These are phyloP conservation scores for Amblyjoppa proteus DNA, from an alignment of 2,888 invertebrate species.

Conservation along the genomic window DNA sequence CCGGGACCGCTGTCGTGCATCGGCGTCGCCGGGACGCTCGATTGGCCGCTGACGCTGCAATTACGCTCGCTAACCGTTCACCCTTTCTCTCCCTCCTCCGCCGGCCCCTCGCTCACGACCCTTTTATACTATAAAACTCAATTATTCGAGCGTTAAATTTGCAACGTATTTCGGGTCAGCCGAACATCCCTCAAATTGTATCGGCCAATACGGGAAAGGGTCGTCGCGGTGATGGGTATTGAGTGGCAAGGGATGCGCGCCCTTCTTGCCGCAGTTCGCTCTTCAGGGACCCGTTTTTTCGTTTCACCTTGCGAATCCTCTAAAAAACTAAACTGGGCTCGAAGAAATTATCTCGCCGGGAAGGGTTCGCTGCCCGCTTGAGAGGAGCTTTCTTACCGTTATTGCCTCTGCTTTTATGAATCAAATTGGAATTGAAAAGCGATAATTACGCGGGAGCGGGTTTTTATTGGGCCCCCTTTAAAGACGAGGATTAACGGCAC, in stretches of 20 bases:
- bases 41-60: conserved; percentile 68
- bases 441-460: conserved; percentile 77
- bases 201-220: conserved; percentile 28
- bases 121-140: conserved; percentile 62
- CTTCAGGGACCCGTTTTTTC: not conserved
- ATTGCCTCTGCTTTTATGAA: conserved; percentile 72
- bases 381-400: conserved; percentile 34
- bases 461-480: conserved; percentile 80
- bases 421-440: conserved; percentile 81
- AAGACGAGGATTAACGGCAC: conserved; percentile 73
- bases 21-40: conserved; percentile 61
- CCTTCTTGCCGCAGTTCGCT: too few relatives aligned
- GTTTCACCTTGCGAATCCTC: not conserved
- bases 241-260: not conserved
- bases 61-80: conserved; percentile 67
- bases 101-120: conserved; percentile 23
- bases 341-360: conserved; percentile 27
- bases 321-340: not conserved
- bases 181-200: conserved; percentile 58
- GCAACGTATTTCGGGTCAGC: conserved; percentile 63
- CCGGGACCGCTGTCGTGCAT: conserved; percentile 49
- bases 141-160: conserved; percentile 65
- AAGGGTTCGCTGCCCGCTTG: conserved; percentile 10
- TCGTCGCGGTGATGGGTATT: conserved; percentile 19
- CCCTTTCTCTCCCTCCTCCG: conserved; percentile 33